A percentile compares a stretch with the other conserved stretches of the same genome.
These are phyloP conservation scores for Philereme vetulata DNA, from an alignment of 2,888 invertebrate species.

Conservation along the genomic window DNA sequence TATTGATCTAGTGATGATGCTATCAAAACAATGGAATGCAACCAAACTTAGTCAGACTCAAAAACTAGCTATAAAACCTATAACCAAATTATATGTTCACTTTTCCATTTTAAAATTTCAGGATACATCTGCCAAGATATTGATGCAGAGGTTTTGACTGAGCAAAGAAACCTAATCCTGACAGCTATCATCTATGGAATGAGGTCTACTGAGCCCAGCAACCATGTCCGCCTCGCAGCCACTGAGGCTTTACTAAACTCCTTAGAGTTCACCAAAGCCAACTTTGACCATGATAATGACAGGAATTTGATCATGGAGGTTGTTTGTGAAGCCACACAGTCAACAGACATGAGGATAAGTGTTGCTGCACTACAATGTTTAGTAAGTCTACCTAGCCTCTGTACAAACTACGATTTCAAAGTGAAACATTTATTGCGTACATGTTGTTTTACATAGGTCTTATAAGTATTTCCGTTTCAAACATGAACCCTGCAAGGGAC, in stretches of 20 bases:
- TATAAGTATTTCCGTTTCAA: too few relatives aligned
- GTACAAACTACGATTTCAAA: too few relatives aligned
- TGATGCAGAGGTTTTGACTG: conserved; percentile 94
- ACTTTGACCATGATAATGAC: conserved; percentile 98
- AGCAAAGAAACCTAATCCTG: conserved; percentile 97
- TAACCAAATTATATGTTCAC: too few relatives aligned
- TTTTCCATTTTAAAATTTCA: conserved; percentile 41
- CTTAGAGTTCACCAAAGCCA: conserved; percentile 98
- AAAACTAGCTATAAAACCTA: too few relatives aligned
- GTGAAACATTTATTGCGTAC: too few relatives aligned
- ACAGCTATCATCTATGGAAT: conserved; percentile 99
- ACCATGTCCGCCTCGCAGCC: conserved; percentile 97
- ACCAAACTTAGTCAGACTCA: too few relatives aligned
- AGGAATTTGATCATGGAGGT: conserved; percentile 99
- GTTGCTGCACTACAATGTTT: conserved; percentile 99
- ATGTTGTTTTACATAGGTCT: too few relatives aligned
- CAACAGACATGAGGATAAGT: conserved; percentile 94
- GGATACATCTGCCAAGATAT: conserved; percentile 99
- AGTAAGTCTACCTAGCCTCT: conserved; percentile 75
- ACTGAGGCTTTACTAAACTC: conserved; percentile 98
- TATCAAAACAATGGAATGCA: too few relatives aligned
- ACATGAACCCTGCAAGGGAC: too few relatives aligned
- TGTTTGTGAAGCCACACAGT: conserved; percentile 99
- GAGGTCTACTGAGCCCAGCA: conserved; percentile 96
- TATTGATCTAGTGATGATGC: too few relatives aligned